Base-by-base conservation (phyloP, 2,888 invertebrate genomes). In the Lysandra coridon region DNA sequence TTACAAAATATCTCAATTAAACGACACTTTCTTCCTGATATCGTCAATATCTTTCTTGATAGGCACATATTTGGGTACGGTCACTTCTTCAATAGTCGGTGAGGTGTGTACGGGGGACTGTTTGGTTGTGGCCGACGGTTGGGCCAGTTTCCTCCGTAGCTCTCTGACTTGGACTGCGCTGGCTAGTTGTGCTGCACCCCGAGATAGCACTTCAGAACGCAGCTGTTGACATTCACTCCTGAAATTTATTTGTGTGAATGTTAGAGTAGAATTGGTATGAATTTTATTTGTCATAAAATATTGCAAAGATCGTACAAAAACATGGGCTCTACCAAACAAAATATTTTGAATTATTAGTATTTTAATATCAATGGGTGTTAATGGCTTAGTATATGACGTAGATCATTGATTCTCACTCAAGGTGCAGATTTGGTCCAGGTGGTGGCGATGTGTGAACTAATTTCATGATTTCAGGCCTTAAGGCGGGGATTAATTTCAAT, bases 11-110 rank as follows among this genome's bases (percentile, higher is more conserved):
- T 30, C 23, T 85, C 82, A 93, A 85, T 91, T 91, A 83, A 94
- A 94, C 0, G 89, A 90, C 53, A 94, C 93, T 90, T 93, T 92
- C 83, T 93, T 93, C 85, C 87, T 92, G 1, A 91, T 92, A 83
- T 93, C 92, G 40, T 92, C 92, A 0, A 81, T 62, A 10, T 57
- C 60, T 73, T 79, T 82, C 62, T 82, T 83, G 83, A 80, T 81
- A 69, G 83, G 87, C 0, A 83, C 78, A 4, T 83, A 64, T 82
- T 84, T 87, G 0, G 83, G 82, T 80, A 86, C 80, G 62, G 78
- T 80, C 82, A 85, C 84, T 37, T 88, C 88, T 75, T 85, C 86
- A 81, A 83, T 83, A n/a, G 82, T 82, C 60, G 79, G 76, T 0
- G 86, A 84, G 7, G 87, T 75, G 14, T 75, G 81, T 40, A 84